These are phyloP conservation scores for Albula glossodonta DNA, from an alignment of 2,113 vertebrate genomes.

Conservation along the genomic window DNA sequence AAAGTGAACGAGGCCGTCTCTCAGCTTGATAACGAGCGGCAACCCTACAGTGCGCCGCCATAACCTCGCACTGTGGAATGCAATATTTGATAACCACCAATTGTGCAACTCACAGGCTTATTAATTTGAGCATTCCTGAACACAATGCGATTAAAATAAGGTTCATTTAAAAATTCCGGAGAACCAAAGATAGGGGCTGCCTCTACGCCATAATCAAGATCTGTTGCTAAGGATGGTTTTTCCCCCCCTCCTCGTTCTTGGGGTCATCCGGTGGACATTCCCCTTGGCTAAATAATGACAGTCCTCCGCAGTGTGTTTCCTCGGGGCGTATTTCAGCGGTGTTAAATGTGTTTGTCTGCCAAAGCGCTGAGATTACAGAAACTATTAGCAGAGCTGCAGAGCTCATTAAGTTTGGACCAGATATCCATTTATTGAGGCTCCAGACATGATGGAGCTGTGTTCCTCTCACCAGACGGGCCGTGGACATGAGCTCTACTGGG, in stretches of 20 bases:
- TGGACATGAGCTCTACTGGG: conserved; percentile 33
- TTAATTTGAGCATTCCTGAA: not conserved
- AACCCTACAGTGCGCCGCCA: not conserved
- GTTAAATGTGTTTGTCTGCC: conserved; percentile 48
- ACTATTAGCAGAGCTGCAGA: conserved; percentile 50
- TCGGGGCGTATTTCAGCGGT: conserved; percentile 24
- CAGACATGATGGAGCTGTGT: conserved; percentile 45
- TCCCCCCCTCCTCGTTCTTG: not conserved
- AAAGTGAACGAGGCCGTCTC: no score
- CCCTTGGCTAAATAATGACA: conserved; percentile 24
- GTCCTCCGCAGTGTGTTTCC: conserved; percentile 36
- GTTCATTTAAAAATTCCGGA: not conserved
- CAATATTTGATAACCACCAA: not conserved
- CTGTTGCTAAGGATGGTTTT: not conserved
- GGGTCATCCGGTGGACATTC: conserved; percentile 35
- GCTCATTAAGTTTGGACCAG: conserved; percentile 47
- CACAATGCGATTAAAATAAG: not conserved
- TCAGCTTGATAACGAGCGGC: not conserved
- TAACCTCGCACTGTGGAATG: not conserved
- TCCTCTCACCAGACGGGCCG: conserved; percentile 38
- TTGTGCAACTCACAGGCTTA: not conserved
- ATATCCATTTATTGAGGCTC: conserved; percentile 50
- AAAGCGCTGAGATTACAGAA: conserved; percentile 47
- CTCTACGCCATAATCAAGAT: not conserved
- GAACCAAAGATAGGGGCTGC: not conserved